Percentiles rank a stretch among this genome's conserved stretches.
Conservation (phyloP, 2,113 vertebrate genomes). For the Neomonachus schauinslandi region DNA sequence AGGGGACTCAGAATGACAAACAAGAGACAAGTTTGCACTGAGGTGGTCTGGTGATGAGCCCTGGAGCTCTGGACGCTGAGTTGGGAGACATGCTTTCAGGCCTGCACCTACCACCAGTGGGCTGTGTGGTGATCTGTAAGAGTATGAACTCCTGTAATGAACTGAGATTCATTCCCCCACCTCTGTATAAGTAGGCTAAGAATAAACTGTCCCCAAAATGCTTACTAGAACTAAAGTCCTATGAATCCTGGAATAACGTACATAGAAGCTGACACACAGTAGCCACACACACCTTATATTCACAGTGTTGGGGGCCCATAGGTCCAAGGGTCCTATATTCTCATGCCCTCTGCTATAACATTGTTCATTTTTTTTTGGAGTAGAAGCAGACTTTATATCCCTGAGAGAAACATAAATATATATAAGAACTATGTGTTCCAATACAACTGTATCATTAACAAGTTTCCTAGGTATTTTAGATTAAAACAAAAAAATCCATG, state of each 20-base stretch:
- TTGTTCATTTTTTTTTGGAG: background rate
- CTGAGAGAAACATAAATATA: background rate
- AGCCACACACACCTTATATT: background rate
- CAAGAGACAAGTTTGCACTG: background rate
- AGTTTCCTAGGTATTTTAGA: background rate
- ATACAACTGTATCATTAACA: background rate
- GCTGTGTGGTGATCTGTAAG: background rate
- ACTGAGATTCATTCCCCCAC: background rate
- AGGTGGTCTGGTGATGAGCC: background rate
- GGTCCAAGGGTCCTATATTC: background rate
- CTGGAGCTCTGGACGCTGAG: background rate
- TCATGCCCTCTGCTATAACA: background rate
- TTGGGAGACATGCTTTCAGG: background rate
- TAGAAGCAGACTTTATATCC: background rate
- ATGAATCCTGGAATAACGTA: background rate
- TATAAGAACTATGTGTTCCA: background rate
- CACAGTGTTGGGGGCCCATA: background rate
- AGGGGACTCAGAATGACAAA: background rate
- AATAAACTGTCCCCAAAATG: background rate
- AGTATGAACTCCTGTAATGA: background rate
- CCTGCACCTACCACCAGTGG: background rate
- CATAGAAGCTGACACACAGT: background rate
- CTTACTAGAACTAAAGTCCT: background rate
- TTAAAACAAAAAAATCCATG: background rate
- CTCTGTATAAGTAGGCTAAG: background rate